Evolutionary conservation across 2,888 invertebrate genomes (phyloP), one percentile per base, ranked within the genome.

Genomic region (Noctua janthina): DNA sequence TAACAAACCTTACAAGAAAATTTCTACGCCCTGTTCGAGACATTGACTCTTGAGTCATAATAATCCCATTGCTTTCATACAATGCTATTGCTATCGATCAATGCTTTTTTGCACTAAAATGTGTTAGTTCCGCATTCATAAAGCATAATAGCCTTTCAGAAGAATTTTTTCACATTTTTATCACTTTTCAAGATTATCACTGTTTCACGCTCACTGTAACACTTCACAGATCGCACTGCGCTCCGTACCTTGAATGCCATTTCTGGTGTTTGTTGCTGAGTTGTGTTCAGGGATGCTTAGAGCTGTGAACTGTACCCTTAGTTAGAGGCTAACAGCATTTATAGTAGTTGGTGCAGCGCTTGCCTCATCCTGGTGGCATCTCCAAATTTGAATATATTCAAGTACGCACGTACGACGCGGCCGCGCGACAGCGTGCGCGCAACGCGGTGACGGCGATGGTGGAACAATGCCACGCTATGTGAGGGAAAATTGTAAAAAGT

Each of bases 361-460:
- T 89, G 95, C 96, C 87, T 94, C 95, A 95, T 95, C 95, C 95
- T 92, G 92, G 93, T 91, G 92, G 93, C 94, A 94, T 95, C 95
- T 95, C 94, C 95, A 95, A 96, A 96, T 96, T 96, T 96, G 93
- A 96, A 96, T 95, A 96, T 95, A 92, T 93, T 95, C 96, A 96
- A 96, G 96, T 95, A 96, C 96, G 94, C 96, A 95, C 96, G 96
- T 95, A 83, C 94, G 84, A 87, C 90, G 91, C 90, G 86, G 86
- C 89, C 74, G 85, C 79, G 39, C 51, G 35, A 39, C 69, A 51
- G 64, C 88, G 88, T 88, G 90, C 91, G 82, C 79, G 78, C 79
- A 74, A 29, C 15, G 76, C 69, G 78, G 74, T 69, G 56, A 54
- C 66, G 59, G n/a, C 78, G 88, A 90, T 92, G 93, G 90, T 80